Evolutionary conservation across 2,797 vertebrate species (phyloP), one percentile per base, ranked within the genome.

Genomic region (Oreochromis grahami): DNA sequence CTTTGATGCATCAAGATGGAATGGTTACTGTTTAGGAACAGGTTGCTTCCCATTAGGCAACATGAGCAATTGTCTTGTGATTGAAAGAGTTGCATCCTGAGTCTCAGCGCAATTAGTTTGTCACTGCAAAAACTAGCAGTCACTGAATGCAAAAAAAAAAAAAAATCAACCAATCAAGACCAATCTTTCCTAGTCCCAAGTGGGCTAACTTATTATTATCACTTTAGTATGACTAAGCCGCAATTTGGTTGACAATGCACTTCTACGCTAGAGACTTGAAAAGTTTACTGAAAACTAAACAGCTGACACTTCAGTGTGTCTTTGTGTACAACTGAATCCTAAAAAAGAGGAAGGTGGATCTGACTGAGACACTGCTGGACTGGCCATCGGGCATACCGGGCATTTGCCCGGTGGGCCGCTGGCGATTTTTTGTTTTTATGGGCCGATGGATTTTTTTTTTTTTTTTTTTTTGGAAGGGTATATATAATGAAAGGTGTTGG

Each of bases 111-210:
- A 45, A 12, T 1, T 2, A 45, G 21, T 19, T 70, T 24, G 6
- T 72, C 24, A 48, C 14, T 15, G 21, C 65, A 45, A 70, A 70
- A 17, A 70, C 38, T 70, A 45, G 41, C 15, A 45, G 68, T 72
- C 41, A 48, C 15, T 29, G 3, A 72, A 11, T 29, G 9, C 15
- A 48, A 72, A 72, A 29, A 24, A 53, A 53, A 1, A 2, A 8
- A 34, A 36, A 36, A 36, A 12, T 1, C 14, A 48, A 48, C 68
- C 14, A 48, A 11, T 26, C 45, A 72, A 15, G 41, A 48, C 68
- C 68, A 45, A 48, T 29, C 10, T 48, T 72, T 72, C 6, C 1
- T 19, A 45, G 41, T 29, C 21, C 14, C 1, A 2, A 19, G 24
- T 45, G 15, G 15, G 41, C 7, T 19, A 17, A 3, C 15, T 45